Base-by-base conservation (phyloP, 2,113 vertebrate genomes). In the Seriola aureovittata region DNA sequence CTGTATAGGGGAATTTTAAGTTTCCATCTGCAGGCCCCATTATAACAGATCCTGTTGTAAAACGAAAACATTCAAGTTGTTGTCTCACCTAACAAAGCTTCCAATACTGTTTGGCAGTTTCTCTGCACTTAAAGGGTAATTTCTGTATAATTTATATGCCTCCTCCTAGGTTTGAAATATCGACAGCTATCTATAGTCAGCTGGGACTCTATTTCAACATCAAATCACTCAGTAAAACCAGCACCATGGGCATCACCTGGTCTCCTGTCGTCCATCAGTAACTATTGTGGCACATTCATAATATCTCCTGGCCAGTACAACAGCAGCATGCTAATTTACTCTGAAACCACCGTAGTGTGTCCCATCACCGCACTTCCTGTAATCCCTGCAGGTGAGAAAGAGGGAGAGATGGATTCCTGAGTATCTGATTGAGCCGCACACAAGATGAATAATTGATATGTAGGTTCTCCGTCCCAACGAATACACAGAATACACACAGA, bases 361-460 rank as follows among this genome's bases (percentile, higher is more conserved):
- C 80, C 78, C 81, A 84, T 79, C 84, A 63, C 80, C 29, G 42
- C 71, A 63, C 52, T 70, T 81, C 71, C 75, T 81, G 81, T 88
- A 88, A 88, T 91, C 82, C 85, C 86, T 84, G 88, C 88, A 92
- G 93, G 91, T 91, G 90, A 89, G 81, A 84, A 75, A 68, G 46
- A 32, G 77, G 52, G 44, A 78, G 77, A 68, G 78, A 88, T 86
- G 75, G 86, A 88, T 89, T 88, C 85, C 81, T 80, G 78, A 85
- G 84, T 84, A 87, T 91, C 89, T 92, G 92, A 93, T 86, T 91
- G 91, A 93, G 91, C 72, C 71, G 85, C 79, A 60, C 84, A 81
- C 82, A 36, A 63, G 82, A 92, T 94, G 87, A 94, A 94, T 94
- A 89, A 94, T 93, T 92, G 85, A 93, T 89, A 70, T 29, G 84